Base-by-base conservation (phyloP, 2,888 invertebrate genomes). In the Lydus trimaculatus region DNA sequence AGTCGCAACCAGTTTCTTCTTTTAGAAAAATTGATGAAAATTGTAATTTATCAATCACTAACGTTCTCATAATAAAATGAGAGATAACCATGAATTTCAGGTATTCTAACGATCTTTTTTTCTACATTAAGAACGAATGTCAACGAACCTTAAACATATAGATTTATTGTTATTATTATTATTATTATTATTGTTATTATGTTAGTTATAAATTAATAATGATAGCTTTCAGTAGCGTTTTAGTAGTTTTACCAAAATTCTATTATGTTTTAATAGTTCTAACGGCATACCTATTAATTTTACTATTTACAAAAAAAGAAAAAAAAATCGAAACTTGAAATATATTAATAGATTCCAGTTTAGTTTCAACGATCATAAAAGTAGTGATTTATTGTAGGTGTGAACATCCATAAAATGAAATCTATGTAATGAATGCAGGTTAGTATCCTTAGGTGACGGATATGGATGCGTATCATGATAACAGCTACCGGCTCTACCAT, bases 371-470 rank as follows among this genome's bases (percentile, higher is more conserved):
- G 20, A 48, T 20, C 48, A 48, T 48, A 48, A 48, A 43, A 48
- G 20, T 52, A 39, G 69, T 65, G 65, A 69, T 69, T 69, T 69
- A 65, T 48, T 9, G 20, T 65, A 69, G 65, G 65, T 69, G 69
- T 65, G 69, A 65, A 69, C 65, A 63, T 65, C 60, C 8, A 69
- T 69, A 69, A 69, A 66, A 64, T 39, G 66, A 63, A 66, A 69
- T 69, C 65, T 64, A 69, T 73, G 73, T 72, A 70, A 74, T 65
- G 71, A 75, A 76, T 72, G 74, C 70, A 66, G 72, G 69, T 11
- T 48, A 66, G 70, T 75, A 76, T 75, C 75, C 70, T 69, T 65
- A 70, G 70, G 71, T 78, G 78, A 76, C 74, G 76, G 76, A 76
- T 78, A 78, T 73, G 76, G 75, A 76, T 76, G 73, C 73, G 72